These are phyloP conservation scores for Lontra canadensis DNA, from an alignment of 2,113 vertebrate species.

Conservation along the genomic window DNA sequence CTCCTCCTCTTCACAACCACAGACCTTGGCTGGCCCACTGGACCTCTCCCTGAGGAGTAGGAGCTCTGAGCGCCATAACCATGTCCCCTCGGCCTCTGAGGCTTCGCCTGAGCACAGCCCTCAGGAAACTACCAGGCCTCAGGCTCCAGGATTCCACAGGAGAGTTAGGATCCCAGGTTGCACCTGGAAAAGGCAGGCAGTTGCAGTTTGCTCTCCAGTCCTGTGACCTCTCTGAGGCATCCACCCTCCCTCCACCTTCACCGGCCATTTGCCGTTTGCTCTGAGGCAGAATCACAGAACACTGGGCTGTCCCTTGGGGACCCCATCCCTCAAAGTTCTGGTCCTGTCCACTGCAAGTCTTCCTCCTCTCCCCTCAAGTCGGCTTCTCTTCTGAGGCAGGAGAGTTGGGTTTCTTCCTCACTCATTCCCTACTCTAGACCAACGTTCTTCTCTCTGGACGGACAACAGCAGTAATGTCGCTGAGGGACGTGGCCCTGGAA, in stretches of 20 bases:
- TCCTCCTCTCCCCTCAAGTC: not conserved
- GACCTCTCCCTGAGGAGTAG: accelerated
- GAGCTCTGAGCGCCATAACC: not conserved
- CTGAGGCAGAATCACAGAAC: not conserved
- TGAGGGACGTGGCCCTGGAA: no score
- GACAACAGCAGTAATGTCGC: not conserved
- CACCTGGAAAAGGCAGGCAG: not conserved
- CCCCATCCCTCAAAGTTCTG: not conserved
- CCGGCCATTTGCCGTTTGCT: no score
- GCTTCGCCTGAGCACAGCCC: not conserved
- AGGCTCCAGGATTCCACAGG: not conserved
- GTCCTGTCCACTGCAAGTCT: not conserved
- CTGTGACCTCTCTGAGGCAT: not conserved
- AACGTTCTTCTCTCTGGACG: not conserved
- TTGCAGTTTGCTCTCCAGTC: not conserved
- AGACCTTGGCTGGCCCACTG: not conserved
- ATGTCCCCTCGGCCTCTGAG: not conserved
- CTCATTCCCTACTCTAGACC: not conserved
- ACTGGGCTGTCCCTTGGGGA: not conserved
- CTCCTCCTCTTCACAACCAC: not conserved
- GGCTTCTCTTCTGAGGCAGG: accelerated
- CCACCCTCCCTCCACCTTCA: not conserved
- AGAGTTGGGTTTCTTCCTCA: not conserved
- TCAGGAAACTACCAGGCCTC: not conserved
- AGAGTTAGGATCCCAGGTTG: not conserved